A percentile compares a stretch with the other conserved stretches of the same genome.
Conservation (phyloP, 2,888 invertebrate genomes). For the Andrena flavipes region DNA sequence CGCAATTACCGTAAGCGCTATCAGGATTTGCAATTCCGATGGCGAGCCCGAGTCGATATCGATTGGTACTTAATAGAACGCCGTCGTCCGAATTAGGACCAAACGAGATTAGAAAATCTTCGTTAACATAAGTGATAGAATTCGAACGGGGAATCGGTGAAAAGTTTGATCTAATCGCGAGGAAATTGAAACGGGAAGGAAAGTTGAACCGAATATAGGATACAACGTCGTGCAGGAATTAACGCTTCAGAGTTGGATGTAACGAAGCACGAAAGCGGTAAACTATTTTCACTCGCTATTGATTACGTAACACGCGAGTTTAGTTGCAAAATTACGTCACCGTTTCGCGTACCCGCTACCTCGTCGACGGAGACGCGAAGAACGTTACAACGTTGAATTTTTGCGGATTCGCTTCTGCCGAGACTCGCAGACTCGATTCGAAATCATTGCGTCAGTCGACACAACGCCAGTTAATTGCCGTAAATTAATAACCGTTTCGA, state of each 20-base stretch:
- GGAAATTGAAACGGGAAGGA: neutral
- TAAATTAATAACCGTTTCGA: slow-evolving; percentile 45
- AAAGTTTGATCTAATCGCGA: neutral
- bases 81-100: slow-evolving; percentile 5
- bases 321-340: slow-evolving; percentile 9
- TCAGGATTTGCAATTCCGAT: slow-evolving; percentile 51
- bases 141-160: neutral
- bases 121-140: neutral
- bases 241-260: neutral
- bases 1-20: slow-evolving; percentile 50
- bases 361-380: neutral
- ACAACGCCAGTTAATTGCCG: slow-evolving; percentile 40
- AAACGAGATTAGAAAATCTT: slow-evolving; percentile 39
- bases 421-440: neutral
- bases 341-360: neutral
- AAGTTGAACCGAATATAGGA: neutral
- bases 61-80: slow-evolving; percentile 51
- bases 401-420: slow-evolving; percentile 6
- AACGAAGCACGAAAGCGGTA: neutral
- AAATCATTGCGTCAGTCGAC: slow-evolving; percentile 19
- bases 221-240: neutral
- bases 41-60: slow-evolving; percentile 31
- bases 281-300: neutral
- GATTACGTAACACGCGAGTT: slow-evolving; percentile 1
- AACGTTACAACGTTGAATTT: slow-evolving; percentile 8